Base-by-base conservation (phyloP, 2,888 invertebrate genomes). In the Callimorpha dominula region DNA sequence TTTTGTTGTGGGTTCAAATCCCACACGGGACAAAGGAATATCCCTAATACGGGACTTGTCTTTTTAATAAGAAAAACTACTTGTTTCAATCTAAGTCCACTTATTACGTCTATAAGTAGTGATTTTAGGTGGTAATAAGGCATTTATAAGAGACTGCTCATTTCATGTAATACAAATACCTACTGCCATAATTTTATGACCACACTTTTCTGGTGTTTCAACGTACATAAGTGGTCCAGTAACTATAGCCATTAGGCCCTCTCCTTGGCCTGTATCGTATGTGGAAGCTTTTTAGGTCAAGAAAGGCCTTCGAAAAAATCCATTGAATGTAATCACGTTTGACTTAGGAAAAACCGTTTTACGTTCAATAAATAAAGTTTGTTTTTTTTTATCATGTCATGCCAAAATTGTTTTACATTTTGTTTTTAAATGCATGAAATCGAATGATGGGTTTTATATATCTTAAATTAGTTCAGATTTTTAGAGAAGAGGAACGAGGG, bases 281-380 rank as follows among this genome's bases (percentile, higher is more conserved):
- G 73, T 78, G 72, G 50, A 20, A 71, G 72, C 68, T 81, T 79
- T 79, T 75, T 79, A 75, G 85, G 84, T 85, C 84, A 85, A 83
- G 78, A 75, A 78, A 75, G 66, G 83, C 73, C 80, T 76, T 72
- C 46, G 75, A 76, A 76, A 72, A 77, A 70, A 74, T 63, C 64
- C 64, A 60, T 71, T 67, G 77, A 78, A 77, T 75, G 71, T 78
- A 75, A 72, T 79, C 78, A 73, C 68, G 66, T 69, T 74, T 50
- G 43, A 73, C 75, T 80, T 74, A 63, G 60, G 65, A 75, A 74
- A 49, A 50, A 65, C 49, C 43, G 43, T 9, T 46, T 46, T 46
- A 0, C 43, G 8, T 46, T 46, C 9, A 46, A 46, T 8, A 46
- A 46, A 46, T 6, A 46, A 8, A 46, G 43, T 6, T 4, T 43